Conservation (phyloP, 2,797 vertebrate species). For the Chiroxiphia lanceolata region DNA sequence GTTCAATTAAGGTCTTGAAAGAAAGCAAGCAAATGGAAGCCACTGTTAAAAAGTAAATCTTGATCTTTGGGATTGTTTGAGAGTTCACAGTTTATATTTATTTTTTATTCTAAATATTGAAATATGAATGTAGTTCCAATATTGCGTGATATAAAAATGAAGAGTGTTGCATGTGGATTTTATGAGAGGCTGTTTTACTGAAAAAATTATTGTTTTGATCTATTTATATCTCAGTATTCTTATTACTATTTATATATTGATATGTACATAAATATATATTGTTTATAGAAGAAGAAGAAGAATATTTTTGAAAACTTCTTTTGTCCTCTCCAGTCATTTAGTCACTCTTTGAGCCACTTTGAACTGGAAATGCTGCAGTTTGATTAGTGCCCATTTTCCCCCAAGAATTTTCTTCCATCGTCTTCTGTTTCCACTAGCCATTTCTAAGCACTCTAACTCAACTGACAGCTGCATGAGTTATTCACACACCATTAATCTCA, state of each 20-base stretch:
- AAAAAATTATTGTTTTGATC: not conserved
- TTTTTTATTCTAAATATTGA: not conserved
- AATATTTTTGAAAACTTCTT: not conserved
- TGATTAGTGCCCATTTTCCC: not conserved
- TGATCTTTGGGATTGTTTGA: not conserved
- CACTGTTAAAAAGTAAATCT: not conserved
- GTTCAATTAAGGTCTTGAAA: not conserved
- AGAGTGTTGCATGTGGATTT: not conserved
- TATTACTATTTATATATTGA: not conserved
- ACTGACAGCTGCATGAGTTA: constrained; percentile 36
- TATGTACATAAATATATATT: not conserved
- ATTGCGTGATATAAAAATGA: not conserved
- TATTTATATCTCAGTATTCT: not conserved
- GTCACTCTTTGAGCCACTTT: not conserved
- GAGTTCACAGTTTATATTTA: not conserved
- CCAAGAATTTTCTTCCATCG: not conserved
- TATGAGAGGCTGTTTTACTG: not conserved
- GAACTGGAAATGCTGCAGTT: not conserved
- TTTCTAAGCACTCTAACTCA: not conserved
- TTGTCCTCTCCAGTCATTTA: not conserved
- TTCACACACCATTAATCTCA: constrained; percentile 45
- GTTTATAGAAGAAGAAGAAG: not conserved
- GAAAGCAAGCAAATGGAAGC: not conserved
- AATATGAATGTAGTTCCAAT: not conserved
- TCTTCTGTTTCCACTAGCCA: constrained; percentile 6